Conservation (phyloP, 2,888 invertebrate genomes). For the Erebia epiphron region DNA sequence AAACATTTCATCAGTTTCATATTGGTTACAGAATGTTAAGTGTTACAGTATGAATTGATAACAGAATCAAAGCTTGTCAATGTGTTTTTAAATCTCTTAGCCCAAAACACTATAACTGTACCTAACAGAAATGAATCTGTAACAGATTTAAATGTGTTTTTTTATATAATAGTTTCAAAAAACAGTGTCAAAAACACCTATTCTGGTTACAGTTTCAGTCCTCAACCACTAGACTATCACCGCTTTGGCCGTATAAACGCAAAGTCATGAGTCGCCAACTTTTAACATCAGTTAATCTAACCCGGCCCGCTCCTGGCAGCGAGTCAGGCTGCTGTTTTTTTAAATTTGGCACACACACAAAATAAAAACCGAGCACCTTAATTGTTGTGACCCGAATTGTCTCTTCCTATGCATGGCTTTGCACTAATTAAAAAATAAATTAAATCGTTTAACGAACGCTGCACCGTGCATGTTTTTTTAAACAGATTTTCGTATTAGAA, state of each 20-base stretch:
- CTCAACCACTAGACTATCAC: too few species aligned
- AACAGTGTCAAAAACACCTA: too few species aligned
- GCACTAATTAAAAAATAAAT: conserved; percentile 58
- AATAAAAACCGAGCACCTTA: conserved; percentile 68
- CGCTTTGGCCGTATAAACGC: conserved; percentile 8
- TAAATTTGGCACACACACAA: conserved; percentile 71
- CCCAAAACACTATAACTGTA: too few species aligned
- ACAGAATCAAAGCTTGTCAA: too few species aligned
- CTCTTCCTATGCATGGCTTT: conserved; percentile 51
- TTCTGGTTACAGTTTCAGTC: too few species aligned
- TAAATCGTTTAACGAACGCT: conserved; percentile 10
- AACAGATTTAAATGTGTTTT: too few species aligned
- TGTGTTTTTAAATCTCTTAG: too few species aligned
- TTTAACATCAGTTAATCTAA: conserved; percentile 77
- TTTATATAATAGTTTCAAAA: too few species aligned
- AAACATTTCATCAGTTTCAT: too few species aligned
- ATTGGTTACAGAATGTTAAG: too few species aligned
- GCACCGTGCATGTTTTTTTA: conserved; percentile 5
- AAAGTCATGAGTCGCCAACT: conserved; percentile 41
- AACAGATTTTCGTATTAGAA: not conserved
- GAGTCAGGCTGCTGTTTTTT: conserved; percentile 63
- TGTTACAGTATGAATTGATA: too few species aligned
- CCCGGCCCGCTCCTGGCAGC: conserved; percentile 61
- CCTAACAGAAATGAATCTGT: too few species aligned
- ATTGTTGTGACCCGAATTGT: conserved; percentile 71